A percentile compares a stretch with the other conserved stretches of the same genome.
These are phyloP conservation scores for Patagioenas fasciata DNA, from an alignment of 2,113 vertebrate genomes.

Conservation along the genomic window DNA sequence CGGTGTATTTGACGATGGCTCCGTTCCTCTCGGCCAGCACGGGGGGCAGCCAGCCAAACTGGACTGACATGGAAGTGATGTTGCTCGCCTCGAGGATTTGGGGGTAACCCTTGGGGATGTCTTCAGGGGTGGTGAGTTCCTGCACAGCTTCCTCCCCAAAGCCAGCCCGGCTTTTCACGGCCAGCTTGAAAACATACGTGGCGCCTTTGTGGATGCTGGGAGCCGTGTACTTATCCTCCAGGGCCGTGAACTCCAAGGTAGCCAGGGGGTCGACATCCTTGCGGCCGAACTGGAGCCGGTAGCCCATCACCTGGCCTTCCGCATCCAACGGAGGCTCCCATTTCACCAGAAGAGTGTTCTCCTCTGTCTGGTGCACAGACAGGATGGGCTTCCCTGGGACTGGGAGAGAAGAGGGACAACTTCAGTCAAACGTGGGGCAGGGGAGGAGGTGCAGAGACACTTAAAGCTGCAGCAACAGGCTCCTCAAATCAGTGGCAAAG, in stretches of 20 bases:
- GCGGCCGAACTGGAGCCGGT: conserved; percentile 92
- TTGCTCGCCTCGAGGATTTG: conserved; percentile 88
- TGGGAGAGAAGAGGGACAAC: conserved; percentile 34
- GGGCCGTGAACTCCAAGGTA: conserved; percentile 86
- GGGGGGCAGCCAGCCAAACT: conserved; percentile 93
- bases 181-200: conserved; percentile 92
- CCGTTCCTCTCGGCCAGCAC: conserved; percentile 92
- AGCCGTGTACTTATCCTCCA: conserved; percentile 83
- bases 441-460: not conserved
- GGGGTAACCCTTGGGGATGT: conserved; percentile 89
- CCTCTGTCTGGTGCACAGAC: conserved; percentile 86
- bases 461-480: not conserved
- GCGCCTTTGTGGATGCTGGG: conserved; percentile 87
- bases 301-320: conserved; percentile 87
- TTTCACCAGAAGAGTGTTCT: conserved; percentile 82
- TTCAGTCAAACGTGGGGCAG: not conserved
- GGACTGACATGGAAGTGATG: conserved; percentile 86
- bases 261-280: conserved; percentile 84
- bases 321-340: conserved; percentile 82
- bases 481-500: not conserved
- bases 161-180: conserved; percentile 89
- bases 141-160: conserved; percentile 88
- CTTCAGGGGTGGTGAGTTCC: conserved; percentile 87
- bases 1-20: conserved; percentile 90
- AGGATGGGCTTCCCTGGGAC: conserved; percentile 91